Evolutionary conservation across 2,797 vertebrate species (phyloP).

Genomic region (Lacerta bilineata): DNA sequence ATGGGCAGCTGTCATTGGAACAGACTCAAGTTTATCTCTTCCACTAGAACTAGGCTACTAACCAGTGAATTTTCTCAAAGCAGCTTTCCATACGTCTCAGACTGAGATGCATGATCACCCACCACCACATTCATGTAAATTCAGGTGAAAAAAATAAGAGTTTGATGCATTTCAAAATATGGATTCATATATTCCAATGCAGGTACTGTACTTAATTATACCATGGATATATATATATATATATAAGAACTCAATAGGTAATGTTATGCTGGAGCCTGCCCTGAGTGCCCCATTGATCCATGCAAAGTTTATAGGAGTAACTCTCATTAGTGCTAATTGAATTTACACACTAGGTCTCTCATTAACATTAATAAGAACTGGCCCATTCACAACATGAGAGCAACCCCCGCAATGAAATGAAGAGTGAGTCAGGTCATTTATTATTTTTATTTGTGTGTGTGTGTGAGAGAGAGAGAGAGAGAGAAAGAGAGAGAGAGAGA

Average conservation of each 20-base stretch:
- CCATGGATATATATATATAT: no score
- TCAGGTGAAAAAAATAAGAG: neutral
- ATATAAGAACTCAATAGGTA: neutral
- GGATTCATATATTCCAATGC: neutral
- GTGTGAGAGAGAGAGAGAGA: neutral
- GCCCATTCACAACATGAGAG: conserved; percentile 12
- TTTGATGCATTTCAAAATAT: neutral
- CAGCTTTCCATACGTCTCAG: neutral
- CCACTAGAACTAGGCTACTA: neutral
- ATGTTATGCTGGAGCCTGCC: neutral
- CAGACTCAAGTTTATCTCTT: neutral
- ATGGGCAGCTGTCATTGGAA: no score
- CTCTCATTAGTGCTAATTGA: neutral
- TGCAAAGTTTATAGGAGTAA: conserved; percentile 28
- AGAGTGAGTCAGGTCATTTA: conserved; percentile 3
- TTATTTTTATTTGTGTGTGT: neutral
- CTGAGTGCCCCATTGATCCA: neutral
- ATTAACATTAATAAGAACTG: neutral
- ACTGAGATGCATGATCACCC: neutral
- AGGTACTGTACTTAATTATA: neutral
- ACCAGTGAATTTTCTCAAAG: neutral
- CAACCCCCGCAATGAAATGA: neutral
- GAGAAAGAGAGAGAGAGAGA: neutral
- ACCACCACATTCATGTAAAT: neutral
- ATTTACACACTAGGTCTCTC: neutral